These are phyloP conservation scores for Poecilia wingei DNA, from an alignment of 2,797 vertebrate species.

Conservation along the genomic window DNA sequence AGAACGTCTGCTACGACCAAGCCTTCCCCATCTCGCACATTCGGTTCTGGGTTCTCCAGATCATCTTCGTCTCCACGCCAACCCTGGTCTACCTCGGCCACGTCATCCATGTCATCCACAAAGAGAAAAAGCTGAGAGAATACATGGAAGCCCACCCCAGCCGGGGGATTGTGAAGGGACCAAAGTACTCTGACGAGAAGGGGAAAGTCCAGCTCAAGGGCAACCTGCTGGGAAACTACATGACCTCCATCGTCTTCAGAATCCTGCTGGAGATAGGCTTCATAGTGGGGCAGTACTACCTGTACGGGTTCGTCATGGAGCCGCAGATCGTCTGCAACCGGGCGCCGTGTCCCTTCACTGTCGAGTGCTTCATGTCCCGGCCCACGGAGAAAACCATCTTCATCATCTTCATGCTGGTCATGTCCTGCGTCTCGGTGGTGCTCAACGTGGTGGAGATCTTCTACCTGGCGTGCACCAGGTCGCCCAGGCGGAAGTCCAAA, in stretches of 20 bases:
- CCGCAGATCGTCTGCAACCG: conserved; percentile 86
- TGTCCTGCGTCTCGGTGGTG: conserved; percentile 88
- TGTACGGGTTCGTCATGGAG: conserved; percentile 91
- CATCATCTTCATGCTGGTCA: conserved; percentile 94
- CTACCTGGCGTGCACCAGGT: conserved; percentile 87
- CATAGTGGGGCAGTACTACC: conserved; percentile 91
- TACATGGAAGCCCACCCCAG: conserved; percentile 63
- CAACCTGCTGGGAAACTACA: conserved; percentile 90
- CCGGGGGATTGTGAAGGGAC: conserved; percentile 27
- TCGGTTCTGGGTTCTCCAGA: conserved; percentile 96
- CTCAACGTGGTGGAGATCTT: conserved; percentile 92
- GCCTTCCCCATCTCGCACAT: conserved; percentile 96
- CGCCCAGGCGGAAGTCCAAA: conserved; percentile 43
- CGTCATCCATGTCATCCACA: conserved; percentile 89
- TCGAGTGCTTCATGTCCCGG: conserved; percentile 96
- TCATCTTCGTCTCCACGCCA: conserved; percentile 92
- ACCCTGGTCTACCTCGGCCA: conserved; percentile 93
- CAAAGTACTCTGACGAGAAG: conserved; percentile 77
- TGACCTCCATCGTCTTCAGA: conserved; percentile 89
- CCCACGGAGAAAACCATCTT: conserved; percentile 98
- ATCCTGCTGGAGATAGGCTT: conserved; percentile 91
- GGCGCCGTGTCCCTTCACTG: conserved; percentile 89
- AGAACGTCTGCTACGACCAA: conserved; percentile 95
- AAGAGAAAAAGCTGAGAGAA: conserved; percentile 91
- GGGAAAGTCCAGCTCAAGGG: conserved; percentile 88